Evolutionary conservation across 2,888 invertebrate genomes (phyloP).

Genomic region (Sabellastarte sp.): DNA sequence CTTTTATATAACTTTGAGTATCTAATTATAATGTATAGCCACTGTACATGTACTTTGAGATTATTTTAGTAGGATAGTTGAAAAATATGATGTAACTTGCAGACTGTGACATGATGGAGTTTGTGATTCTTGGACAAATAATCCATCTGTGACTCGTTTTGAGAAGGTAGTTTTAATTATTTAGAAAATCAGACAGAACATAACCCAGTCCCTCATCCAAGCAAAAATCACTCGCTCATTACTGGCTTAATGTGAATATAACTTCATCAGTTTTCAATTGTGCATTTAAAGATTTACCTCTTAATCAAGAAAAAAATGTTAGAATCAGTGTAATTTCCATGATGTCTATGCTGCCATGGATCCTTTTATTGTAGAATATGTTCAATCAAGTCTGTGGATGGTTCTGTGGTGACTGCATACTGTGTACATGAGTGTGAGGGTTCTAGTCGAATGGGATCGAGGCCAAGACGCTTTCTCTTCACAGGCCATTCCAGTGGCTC

Average conservation of each 20-base stretch:
- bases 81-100: too few species aligned
- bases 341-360: background rate
- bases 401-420: slow-evolving; percentile 89
- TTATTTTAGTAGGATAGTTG: too few species aligned
- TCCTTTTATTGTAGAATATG: slow-evolving; percentile 26
- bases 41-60: background rate
- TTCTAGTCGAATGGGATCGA: slow-evolving; percentile 84
- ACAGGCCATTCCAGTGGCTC: slow-evolving; percentile 61
- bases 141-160: too few species aligned
- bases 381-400: slow-evolving; percentile 69
- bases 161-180: too few species aligned
- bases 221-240: too few species aligned
- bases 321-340: background rate
- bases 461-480: background rate
- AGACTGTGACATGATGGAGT: too few species aligned
- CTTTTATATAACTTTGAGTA: background rate
- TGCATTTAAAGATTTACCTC: background rate
- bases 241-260: too few species aligned
- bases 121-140: too few species aligned
- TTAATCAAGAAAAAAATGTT: background rate
- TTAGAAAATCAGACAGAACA: too few species aligned
- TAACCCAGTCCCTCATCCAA: too few species aligned
- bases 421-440: slow-evolving; percentile 98
- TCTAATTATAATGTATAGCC: background rate
- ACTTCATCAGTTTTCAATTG: too few species aligned